phyloP scores from a whole-genome alignment of 1,140 invertebrate species.

The Muscidifurax raptorellus region DNA sequence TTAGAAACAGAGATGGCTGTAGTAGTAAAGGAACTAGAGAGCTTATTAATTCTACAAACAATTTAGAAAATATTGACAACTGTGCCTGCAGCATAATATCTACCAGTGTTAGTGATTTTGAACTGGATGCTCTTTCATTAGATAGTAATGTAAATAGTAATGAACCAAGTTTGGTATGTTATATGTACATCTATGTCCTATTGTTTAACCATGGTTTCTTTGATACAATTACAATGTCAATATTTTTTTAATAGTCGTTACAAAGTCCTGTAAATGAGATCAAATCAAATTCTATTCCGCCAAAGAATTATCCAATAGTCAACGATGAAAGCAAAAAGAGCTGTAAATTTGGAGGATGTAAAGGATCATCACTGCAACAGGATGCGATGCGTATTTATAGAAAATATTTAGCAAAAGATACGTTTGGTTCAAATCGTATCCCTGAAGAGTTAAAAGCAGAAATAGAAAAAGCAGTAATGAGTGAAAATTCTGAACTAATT shows the following conservation, averaged over 20 bases:
- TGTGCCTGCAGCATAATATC: conserved; percentile 46
- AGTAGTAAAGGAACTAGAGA: conserved; percentile 47
- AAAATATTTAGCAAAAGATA: conserved; percentile 75
- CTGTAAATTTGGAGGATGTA: conserved; percentile 50
- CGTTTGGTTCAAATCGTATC: conserved; percentile 68
- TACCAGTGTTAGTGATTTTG: conserved; percentile 44
- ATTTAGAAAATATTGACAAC: conserved; percentile 38
- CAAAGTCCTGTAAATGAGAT: conserved; percentile 29
- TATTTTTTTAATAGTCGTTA: conserved; percentile 9
- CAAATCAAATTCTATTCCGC: conserved; percentile 57
- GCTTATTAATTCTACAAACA: conserved; percentile 38
- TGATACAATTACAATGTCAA: not conserved
- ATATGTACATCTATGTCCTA: not conserved
- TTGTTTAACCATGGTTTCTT: not conserved
- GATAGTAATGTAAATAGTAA: conserved; percentile 58
- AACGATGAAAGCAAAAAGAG: conserved; percentile 58
- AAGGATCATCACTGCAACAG: conserved; percentile 63
- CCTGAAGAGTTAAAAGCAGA: conserved; percentile 69
- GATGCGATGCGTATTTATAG: conserved; percentile 76
- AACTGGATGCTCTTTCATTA: conserved; percentile 58
- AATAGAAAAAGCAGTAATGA: conserved; percentile 71
- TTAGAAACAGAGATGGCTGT: conserved; percentile 52
- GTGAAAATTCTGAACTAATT: conserved; percentile 64
- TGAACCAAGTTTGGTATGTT: conserved; percentile 44
- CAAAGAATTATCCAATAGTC: conserved; percentile 68